These are phyloP conservation scores for Gila robusta DNA, from an alignment of 2,797 vertebrate species.

Conservation along the genomic window DNA sequence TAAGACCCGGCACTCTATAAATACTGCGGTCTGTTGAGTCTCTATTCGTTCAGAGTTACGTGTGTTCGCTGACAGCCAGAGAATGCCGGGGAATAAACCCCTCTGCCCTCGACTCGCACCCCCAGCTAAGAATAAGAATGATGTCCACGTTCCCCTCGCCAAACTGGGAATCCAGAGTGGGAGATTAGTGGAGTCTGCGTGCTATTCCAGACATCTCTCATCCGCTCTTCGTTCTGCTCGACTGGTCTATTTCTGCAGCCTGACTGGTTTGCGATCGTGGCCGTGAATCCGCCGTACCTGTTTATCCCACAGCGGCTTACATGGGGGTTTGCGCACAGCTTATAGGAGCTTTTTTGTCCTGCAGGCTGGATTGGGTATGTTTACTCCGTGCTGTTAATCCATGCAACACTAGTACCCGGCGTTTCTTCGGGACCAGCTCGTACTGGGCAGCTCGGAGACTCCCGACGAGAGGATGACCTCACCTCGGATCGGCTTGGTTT, in stretches of 20 bases:
- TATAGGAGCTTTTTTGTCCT: constrained; percentile 31
- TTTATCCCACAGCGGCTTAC: constrained; percentile 80
- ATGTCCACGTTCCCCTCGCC: constrained; percentile 65
- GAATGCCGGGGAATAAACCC: constrained; percentile 51
- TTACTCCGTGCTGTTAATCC: constrained; percentile 77
- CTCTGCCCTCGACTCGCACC: constrained; percentile 16
- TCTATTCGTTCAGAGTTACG: constrained; percentile 29
- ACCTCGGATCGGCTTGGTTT: constrained; percentile 33
- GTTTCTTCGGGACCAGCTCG: constrained; percentile 64
- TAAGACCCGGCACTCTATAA: constrained; percentile 54
- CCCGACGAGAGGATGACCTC: constrained; percentile 38
- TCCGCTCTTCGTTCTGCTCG: constrained; percentile 60
- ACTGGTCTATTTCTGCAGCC: constrained; percentile 76
- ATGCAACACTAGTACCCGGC: constrained; percentile 72
- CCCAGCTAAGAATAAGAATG: constrained; percentile 70
- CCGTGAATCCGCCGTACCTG: constrained; percentile 79
- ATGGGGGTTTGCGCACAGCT: constrained; percentile 49
- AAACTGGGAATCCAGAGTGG: constrained; percentile 69
- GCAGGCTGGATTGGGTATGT: constrained; percentile 63
- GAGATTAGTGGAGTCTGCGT: constrained; percentile 78
- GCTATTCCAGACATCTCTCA: constrained; percentile 45
- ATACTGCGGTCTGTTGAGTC: constrained; percentile 45
- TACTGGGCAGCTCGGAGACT: background rate
- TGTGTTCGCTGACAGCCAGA: constrained; percentile 44
- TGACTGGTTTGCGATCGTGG: constrained; percentile 71